Conservation (phyloP, 1,140 invertebrate species). For the Cataglyphis hispanica region DNA sequence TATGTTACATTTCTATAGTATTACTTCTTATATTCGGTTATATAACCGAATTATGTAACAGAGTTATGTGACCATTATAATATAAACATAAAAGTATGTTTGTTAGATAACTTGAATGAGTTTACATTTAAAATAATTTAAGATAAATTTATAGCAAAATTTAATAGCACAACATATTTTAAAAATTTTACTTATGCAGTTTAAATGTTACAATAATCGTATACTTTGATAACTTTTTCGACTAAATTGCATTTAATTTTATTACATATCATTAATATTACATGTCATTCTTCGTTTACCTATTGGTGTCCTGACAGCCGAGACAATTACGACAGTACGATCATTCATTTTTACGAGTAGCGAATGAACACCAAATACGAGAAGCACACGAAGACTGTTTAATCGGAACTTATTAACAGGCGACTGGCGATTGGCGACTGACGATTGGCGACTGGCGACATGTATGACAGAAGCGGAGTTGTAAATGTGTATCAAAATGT, state of each 20-base stretch:
- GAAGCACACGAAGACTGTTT: slow-evolving; percentile 66
- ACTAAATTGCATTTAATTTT: neutral
- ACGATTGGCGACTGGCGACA: no score
- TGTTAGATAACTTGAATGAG: slow-evolving; percentile 27
- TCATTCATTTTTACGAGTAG: slow-evolving; percentile 74
- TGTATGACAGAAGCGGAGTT: no score
- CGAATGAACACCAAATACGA: neutral
- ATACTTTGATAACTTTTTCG: neutral
- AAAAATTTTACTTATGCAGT: neutral
- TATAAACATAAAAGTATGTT: neutral
- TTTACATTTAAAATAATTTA: neutral
- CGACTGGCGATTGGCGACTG: no score
- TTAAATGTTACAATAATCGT: neutral
- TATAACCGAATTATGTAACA: no score
- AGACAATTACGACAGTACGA: slow-evolving; percentile 89
- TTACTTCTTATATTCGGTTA: no score
- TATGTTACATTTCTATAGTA: no score
- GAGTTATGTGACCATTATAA: no score
- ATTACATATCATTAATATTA: neutral
- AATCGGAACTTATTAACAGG: no score
- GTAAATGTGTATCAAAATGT: no score
- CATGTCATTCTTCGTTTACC: slow-evolving; percentile 84
- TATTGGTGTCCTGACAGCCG: slow-evolving; percentile 90
- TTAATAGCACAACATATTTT: neutral
- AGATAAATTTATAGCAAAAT: neutral